Conservation (phyloP, 2,113 vertebrate species). For the Tupaia chinensis region DNA sequence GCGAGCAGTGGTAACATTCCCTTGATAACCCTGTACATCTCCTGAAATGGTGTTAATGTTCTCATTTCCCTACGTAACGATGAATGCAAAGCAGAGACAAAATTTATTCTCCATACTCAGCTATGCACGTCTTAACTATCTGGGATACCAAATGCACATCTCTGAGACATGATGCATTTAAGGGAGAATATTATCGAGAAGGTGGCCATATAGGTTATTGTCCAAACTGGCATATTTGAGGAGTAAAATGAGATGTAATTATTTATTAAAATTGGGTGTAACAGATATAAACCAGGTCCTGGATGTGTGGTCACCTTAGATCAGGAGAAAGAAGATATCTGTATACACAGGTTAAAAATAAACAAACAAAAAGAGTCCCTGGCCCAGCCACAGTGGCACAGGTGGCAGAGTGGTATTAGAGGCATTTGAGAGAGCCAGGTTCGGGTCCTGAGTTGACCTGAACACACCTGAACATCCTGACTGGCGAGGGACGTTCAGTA, state of each 20-base stretch:
- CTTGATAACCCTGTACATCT: background rate
- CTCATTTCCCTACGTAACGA: background rate
- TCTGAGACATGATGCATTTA: background rate
- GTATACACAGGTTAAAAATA: background rate
- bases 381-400: too few species aligned
- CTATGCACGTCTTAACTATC: background rate
- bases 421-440: too few species aligned
- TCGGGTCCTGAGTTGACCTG: too few species aligned
- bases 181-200: background rate
- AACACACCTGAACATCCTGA: too few species aligned
- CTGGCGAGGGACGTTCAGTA: too few species aligned
- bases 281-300: background rate
- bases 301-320: background rate
- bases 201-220: background rate
- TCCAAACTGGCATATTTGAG: background rate
- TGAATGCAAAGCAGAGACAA: rapidly evolving
- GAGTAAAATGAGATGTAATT: background rate
- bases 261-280: background rate
- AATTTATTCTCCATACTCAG: background rate
- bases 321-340: background rate
- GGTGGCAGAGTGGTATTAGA: too few species aligned
- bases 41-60: background rate
- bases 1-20: background rate
- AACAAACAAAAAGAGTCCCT: background rate
- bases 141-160: background rate